phyloP scores from a whole-genome alignment of 1,140 invertebrate species.

The Drosophila melanogaster region DNA sequence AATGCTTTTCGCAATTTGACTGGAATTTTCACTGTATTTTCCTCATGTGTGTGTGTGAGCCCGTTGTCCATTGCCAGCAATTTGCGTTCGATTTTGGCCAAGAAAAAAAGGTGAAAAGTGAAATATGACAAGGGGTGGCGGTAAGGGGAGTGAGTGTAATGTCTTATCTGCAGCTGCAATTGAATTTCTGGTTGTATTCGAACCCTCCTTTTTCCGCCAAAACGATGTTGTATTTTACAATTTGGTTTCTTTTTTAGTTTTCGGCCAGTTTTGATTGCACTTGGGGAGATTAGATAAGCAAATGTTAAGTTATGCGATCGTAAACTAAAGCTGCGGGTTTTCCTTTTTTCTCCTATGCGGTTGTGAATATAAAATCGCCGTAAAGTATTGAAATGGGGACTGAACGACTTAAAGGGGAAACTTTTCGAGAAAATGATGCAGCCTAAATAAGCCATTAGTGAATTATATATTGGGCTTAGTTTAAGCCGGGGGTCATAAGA shows the following conservation, averaged over 20 bases:
- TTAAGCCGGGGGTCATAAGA: neutral
- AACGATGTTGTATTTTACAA: constrained; percentile 8
- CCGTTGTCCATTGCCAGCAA: constrained; percentile 4
- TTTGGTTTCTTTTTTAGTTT: constrained; percentile 15
- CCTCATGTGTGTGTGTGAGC: constrained; percentile 8
- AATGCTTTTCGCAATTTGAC: constrained; percentile 9
- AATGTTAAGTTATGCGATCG: constrained; percentile 47
- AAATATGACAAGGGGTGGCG: constrained; percentile 14
- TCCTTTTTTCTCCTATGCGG: neutral
- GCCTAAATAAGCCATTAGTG: constrained; percentile 16
- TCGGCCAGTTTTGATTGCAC: constrained; percentile 44
- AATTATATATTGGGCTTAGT: constrained; percentile 3
- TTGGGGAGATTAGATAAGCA: constrained; percentile 50
- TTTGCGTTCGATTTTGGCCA: constrained; percentile 40
- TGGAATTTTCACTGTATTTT: constrained; percentile 5
- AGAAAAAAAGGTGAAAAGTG: constrained; percentile 38
- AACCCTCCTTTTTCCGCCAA: constrained; percentile 11
- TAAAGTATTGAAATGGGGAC: constrained; percentile 1
- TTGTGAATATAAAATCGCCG: neutral
- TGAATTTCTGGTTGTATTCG: constrained; percentile 30
- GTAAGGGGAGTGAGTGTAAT: neutral
- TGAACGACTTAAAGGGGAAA: constrained; percentile 4
- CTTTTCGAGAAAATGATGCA: constrained; percentile 1
- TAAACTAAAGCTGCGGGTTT: constrained; percentile 37
- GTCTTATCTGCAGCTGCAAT: constrained; percentile 36